Base-by-base conservation (phyloP, 1,140 invertebrate genomes). In the Cataglyphis hispanica region DNA sequence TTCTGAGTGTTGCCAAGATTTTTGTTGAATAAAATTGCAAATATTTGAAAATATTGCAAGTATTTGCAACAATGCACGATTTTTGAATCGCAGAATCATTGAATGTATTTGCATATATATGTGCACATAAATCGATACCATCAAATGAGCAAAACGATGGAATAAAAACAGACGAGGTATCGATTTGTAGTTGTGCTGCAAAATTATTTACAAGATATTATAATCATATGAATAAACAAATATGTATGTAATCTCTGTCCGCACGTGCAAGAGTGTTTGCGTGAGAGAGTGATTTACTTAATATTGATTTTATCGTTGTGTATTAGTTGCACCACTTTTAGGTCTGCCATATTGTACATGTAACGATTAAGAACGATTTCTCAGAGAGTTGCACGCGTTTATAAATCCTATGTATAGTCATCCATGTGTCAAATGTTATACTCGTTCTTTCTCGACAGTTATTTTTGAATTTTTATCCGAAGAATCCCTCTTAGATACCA, bases 281-380 rank as follows among this genome's bases (percentile, higher is more conserved):
- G 87, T 88, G 90, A 88, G 91, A 90, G 89, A 91, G 90, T 91
- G 90, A 92, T 87, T 92, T 92, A 93, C 92, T 93, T 93, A 91
- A 90, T 85, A 80, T 91, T 89, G 87, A 78, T 88, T 72, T 72
- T 77, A 87, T 87, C 67, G 80, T 90, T 90, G 69, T 90, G 66
- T 89, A 86, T 81, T 89, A 90, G 86, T 86, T 87, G 86, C 66
- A 87, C 64, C 75, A 91, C 77, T 74, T 92, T 92, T 90, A 91
- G 91, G 90, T 92, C 89, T 92, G 92, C 90, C 90, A 94, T 91
- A 93, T 31, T 90, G 75, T 91, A 92, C 69, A 92, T 91, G 84
- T 93, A 90, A 91, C 76, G 86, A 87, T 72, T 91, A 92, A 87
- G 88, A 91, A 90, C 46, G 40, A 64, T 90, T 90, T 91, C 66